These are phyloP conservation scores for Chaetodon trifascialis DNA, from an alignment of 2,113 vertebrate species.

Conservation along the genomic window DNA sequence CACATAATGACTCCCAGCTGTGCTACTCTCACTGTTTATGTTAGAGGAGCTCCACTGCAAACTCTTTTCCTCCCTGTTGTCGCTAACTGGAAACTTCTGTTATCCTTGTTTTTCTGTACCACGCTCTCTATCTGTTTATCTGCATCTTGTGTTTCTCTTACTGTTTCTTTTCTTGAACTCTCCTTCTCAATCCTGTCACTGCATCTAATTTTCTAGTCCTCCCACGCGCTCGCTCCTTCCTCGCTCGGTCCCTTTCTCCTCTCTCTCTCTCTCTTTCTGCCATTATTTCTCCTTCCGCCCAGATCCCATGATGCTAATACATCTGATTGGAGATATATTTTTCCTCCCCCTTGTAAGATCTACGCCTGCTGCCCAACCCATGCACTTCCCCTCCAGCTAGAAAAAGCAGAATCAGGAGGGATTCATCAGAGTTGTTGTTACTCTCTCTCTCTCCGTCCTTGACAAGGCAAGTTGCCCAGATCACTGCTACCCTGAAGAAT, in stretches of 20 bases:
- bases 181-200: conserved; percentile 51
- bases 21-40: conserved; percentile 67
- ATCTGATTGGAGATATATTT: conserved; percentile 38
- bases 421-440: conserved; percentile 25
- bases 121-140: conserved; percentile 34
- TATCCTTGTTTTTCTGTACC: conserved; percentile 21
- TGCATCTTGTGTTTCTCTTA: conserved; percentile 16
- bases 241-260: conserved; percentile 24
- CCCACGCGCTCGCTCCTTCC: conserved; percentile 49
- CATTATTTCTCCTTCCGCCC: conserved; percentile 23
- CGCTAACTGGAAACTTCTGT: conserved; percentile 60
- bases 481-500: conserved; percentile 43
- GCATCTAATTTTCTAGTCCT: conserved; percentile 66
- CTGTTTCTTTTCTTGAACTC: conserved; percentile 41
- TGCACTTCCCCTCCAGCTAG: conserved; percentile 37
- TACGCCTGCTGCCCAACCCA: conserved; percentile 31
- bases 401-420: conserved; percentile 45
- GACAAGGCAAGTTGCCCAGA: conserved; percentile 48
- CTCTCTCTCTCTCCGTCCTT: conserved; percentile 2
- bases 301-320: conserved; percentile 52
- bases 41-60: conserved; percentile 54
- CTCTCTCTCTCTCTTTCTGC: conserved; percentile 17
- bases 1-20: conserved; percentile 80
- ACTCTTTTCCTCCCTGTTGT: conserved; percentile 19
- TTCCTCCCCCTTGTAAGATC: conserved; percentile 37